Evolutionary conservation across 2,888 invertebrate genomes (phyloP), one percentile per base, ranked within the genome.

Genomic region (Ormyrus rosae): DNA sequence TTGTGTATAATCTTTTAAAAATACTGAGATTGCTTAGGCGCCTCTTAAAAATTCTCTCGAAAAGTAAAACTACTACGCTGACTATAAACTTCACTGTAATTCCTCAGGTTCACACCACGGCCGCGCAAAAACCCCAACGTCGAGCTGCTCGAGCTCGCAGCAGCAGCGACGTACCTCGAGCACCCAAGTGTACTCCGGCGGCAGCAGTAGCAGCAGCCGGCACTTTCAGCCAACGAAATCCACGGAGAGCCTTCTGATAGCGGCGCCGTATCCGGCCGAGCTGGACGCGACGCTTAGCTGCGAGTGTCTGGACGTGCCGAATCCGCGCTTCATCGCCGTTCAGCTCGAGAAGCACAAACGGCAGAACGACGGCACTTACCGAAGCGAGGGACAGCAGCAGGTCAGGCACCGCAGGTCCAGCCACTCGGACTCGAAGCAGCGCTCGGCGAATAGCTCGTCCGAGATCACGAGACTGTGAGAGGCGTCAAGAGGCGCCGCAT

Each of bases 161-260:
- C 65, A 92, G 51, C 84, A 88, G 60, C 76, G 84, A 93, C 93
- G 78, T 92, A 91, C 78, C 91, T 92, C 84, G 89, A 91, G 80
- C 91, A 92, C 83, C 89, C 91, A 71, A 78, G 87, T 9, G 91
- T 91, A 82, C 91, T 92, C 78, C 91, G 91, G 83, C 91, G 92
- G 84, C 77, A 48, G 34, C 34, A 0, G 34, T 4, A 34, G 34
- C 34, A 34, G 34, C 34, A 61, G n/a, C 46, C 61, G 68, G 0
- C 93, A 94, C 89, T 91, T 94, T 89, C 91, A 94, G 88, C 90
- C 96, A 0, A 96, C 95, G 1, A 96, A 96, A 13, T 96, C 96
- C 0, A 96, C 96, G 0, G 96, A 96, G 89, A 96, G 95, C 88
- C 92, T 96, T 34, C 92, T 95, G 34, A 93, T 95, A 63, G 93